Evolutionary conservation across 1,140 invertebrate species (phyloP).

Genomic region (Fopius arisanus): DNA sequence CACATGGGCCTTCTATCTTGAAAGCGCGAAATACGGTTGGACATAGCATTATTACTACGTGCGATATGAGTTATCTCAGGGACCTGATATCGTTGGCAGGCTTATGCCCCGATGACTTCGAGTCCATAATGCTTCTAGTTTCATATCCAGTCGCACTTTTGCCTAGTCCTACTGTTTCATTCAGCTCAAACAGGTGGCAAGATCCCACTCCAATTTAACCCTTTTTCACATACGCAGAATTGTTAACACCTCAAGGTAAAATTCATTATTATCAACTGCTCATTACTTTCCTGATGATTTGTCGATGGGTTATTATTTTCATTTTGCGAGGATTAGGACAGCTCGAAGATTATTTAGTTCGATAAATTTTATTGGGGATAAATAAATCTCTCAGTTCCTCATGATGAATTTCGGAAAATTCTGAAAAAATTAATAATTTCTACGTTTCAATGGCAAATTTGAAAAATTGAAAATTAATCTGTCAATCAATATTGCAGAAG

Average conservation of each 20-base stretch:
- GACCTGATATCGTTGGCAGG: constrained; percentile 25
- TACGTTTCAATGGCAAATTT: no score
- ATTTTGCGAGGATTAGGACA: no score
- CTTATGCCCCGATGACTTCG: constrained; percentile 10
- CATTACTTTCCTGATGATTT: no score
- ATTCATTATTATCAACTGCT: background rate
- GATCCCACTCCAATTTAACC: no score
- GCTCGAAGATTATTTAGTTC: no score
- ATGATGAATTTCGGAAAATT: no score
- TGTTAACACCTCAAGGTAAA: background rate
- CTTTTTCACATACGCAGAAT: background rate
- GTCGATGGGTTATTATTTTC: no score
- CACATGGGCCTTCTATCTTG: constrained; percentile 15
- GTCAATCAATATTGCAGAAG: no score
- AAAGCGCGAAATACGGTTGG: constrained; percentile 18
- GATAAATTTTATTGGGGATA: no score
- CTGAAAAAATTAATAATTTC: no score
- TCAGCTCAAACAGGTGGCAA: background rate
- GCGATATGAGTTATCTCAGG: constrained; percentile 31
- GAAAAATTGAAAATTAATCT: no score
- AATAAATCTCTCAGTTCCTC: no score
- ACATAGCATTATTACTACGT: constrained; percentile 28
- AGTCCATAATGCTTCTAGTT: constrained; percentile 5
- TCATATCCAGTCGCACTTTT: constrained; percentile 8
- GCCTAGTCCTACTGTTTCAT: constrained; percentile 1